These are phyloP conservation scores for Cryptoblepharus egeriae DNA, from an alignment of 2,797 vertebrate genomes.

Conservation along the genomic window DNA sequence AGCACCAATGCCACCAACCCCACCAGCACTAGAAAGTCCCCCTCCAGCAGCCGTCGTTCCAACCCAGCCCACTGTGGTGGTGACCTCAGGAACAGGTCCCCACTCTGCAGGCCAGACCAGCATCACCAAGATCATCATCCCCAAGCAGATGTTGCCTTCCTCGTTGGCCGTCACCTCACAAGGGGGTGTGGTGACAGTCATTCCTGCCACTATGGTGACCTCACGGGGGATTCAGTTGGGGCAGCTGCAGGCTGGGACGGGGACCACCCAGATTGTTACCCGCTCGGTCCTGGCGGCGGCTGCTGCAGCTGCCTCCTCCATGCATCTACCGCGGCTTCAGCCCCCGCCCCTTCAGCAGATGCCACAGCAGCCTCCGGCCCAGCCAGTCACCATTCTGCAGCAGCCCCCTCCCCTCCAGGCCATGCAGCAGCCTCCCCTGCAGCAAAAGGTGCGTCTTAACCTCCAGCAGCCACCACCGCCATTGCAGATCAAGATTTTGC, in stretches of 20 bases:
- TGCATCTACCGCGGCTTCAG: slow-evolving; percentile 77
- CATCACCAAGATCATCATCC: slow-evolving; percentile 89
- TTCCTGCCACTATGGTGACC: slow-evolving; percentile 80
- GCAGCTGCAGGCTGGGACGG: slow-evolving; percentile 72
- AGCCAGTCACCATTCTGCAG: slow-evolving; percentile 83
- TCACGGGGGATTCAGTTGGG: slow-evolving; percentile 76
- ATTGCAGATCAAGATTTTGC: slow-evolving; percentile 70
- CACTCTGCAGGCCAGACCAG: slow-evolving; percentile 66
- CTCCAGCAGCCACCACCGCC: slow-evolving; percentile 75
- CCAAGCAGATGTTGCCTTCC: slow-evolving; percentile 80
- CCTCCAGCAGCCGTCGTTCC: neutral
- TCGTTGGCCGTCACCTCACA: slow-evolving; percentile 77
- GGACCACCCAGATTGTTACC: slow-evolving; percentile 76
- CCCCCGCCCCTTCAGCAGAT: slow-evolving; percentile 91
- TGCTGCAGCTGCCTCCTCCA: slow-evolving; percentile 69
- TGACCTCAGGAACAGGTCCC: slow-evolving; percentile 31
- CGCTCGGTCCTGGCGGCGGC: slow-evolving; percentile 72
- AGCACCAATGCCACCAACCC: slow-evolving; percentile 58
- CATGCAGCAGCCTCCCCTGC: slow-evolving; percentile 80
- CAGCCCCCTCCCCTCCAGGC: slow-evolving; percentile 87
- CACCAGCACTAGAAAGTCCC: slow-evolving; percentile 79
- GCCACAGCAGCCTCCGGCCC: slow-evolving; percentile 80
- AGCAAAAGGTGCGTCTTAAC: slow-evolving; percentile 84
- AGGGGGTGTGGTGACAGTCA: slow-evolving; percentile 84
- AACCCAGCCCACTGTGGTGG: slow-evolving; percentile 44